These are phyloP conservation scores for Pseudopodoces humilis DNA, from an alignment of 2,113 vertebrate species.

Conservation along the genomic window DNA sequence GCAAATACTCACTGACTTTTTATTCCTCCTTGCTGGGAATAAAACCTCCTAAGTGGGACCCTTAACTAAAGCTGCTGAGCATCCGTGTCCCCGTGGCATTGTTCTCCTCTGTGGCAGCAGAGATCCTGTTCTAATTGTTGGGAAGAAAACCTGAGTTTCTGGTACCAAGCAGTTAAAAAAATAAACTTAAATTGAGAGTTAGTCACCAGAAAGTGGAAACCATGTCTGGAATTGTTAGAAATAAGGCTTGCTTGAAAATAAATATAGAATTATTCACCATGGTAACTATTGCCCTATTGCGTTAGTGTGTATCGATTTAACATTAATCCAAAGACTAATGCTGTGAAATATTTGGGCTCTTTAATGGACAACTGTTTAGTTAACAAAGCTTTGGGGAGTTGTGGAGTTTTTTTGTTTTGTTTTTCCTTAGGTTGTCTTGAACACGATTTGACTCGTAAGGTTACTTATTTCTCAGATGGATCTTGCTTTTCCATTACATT, in stretches of 20 bases:
- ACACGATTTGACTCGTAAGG: neutral
- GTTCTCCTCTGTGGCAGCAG: neutral
- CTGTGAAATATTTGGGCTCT: slow-evolving; percentile 49
- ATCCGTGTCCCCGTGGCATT: rapidly evolving
- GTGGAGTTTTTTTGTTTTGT: neutral
- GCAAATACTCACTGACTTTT: neutral
- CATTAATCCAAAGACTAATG: slow-evolving; percentile 44
- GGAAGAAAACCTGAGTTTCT: neutral
- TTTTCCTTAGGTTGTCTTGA: neutral
- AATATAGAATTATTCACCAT: slow-evolving; percentile 63
- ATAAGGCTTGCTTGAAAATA: slow-evolving; percentile 57
- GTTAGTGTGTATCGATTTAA: slow-evolving; percentile 5
- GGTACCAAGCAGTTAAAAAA: slow-evolving; percentile 9
- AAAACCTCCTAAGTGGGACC: neutral
- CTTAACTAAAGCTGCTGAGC: neutral
- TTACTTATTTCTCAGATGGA: neutral
- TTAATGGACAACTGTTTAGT: slow-evolving; percentile 41
- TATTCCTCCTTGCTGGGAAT: neutral
- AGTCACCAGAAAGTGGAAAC: slow-evolving; percentile 51
- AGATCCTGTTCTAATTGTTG: neutral
- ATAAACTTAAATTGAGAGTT: neutral
- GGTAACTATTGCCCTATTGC: slow-evolving; percentile 42
- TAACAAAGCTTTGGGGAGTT: slow-evolving; percentile 36
- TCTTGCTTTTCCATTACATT: neutral
- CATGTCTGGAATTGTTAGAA: slow-evolving; percentile 52